Conservation (phyloP, 2,888 invertebrate genomes). For the Pandemis corylana region DNA sequence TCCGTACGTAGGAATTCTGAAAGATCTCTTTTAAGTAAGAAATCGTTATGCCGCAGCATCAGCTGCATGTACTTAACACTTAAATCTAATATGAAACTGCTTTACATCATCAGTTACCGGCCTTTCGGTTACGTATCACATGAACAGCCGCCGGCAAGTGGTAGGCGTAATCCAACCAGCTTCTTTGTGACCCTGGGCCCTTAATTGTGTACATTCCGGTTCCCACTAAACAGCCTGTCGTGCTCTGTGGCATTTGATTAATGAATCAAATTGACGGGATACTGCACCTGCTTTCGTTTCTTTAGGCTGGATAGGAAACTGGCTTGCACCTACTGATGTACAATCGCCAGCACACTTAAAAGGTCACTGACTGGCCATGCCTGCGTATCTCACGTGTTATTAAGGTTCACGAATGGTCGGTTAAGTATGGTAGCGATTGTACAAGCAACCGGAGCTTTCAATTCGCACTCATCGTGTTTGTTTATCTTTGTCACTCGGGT, state of each 20-base stretch:
- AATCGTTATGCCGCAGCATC: neutral
- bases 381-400: neutral
- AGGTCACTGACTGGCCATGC: too few relatives aligned
- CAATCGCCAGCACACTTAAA: neutral
- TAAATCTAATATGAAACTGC: neutral
- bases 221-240: constrained; percentile 4
- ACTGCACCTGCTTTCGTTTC: constrained; percentile 30
- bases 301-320: constrained; percentile 19
- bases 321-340: constrained; percentile 8
- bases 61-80: neutral
- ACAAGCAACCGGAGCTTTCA: constrained; percentile 2
- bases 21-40: too few relatives aligned
- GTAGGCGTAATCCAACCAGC: constrained; percentile 17
- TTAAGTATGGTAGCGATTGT: neutral
- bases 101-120: constrained; percentile 8
- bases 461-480: constrained; percentile 27
- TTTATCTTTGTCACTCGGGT: constrained; percentile 15
- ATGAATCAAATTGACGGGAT: constrained; percentile 35
- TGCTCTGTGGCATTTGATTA: constrained; percentile 28
- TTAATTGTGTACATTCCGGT: constrained; percentile 19
- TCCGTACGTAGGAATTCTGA: too few relatives aligned
- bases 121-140: constrained; percentile 21
- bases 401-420: neutral
- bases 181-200: constrained; percentile 4
- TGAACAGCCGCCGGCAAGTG: constrained; percentile 15